Evolutionary conservation across 2,888 invertebrate species (phyloP).

Genomic region (Euzetes globulus): DNA sequence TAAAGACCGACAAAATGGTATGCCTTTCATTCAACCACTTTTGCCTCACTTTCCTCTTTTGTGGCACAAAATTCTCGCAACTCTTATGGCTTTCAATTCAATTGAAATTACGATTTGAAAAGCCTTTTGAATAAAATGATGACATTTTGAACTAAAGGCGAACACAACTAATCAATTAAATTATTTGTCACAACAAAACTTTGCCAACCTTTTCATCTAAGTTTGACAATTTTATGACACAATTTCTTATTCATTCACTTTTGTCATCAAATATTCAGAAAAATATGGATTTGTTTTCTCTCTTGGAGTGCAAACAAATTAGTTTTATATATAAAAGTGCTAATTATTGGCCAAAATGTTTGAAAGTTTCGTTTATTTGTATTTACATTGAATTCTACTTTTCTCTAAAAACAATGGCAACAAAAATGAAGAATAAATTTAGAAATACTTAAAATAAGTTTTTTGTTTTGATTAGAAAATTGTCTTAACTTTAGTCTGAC

Average conservation of each 20-base stretch:
- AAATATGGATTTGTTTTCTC: too few species aligned
- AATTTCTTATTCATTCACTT: not conserved
- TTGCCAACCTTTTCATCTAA: not conserved
- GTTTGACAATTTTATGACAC: not conserved
- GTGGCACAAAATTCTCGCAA: not conserved
- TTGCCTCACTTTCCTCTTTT: not conserved
- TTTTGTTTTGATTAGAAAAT: too few species aligned
- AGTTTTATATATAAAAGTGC: too few species aligned
- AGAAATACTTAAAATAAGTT: too few species aligned
- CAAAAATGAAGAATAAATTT: too few species aligned
- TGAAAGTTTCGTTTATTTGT: too few species aligned
- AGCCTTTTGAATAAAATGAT: not conserved
- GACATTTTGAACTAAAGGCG: not conserved
- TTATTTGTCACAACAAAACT: not conserved
- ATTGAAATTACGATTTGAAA: not conserved
- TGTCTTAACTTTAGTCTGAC: too few species aligned
- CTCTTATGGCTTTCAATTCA: not conserved
- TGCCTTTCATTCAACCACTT: conserved; percentile 11
- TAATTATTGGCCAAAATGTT: too few species aligned
- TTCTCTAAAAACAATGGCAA: not conserved
- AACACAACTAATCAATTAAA: conserved; percentile 25
- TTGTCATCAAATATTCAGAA: not conserved
- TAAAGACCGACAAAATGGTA: not conserved
- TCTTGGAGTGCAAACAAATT: not conserved
- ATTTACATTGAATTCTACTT: not conserved